A percentile compares a stretch with the other conserved stretches of the same genome.
Evolutionary conservation across 2,888 invertebrate species (phyloP).

Genomic region (Agriotes lineatus): DNA sequence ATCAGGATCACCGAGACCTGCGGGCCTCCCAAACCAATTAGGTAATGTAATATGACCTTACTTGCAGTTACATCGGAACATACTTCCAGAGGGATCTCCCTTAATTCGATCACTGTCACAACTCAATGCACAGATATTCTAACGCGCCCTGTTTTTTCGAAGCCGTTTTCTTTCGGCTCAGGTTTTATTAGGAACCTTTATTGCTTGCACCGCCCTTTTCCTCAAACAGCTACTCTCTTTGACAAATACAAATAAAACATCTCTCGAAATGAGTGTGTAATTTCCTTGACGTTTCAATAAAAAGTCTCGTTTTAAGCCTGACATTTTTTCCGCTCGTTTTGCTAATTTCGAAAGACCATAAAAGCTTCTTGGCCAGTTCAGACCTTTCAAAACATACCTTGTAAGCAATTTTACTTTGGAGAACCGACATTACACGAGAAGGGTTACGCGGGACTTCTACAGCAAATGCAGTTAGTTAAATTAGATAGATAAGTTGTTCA

Average conservation of each 20-base stretch:
- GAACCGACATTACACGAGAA: too few relatives aligned
- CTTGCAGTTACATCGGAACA: constrained; percentile 45
- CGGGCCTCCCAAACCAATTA: constrained; percentile 49
- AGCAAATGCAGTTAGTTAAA: too few relatives aligned
- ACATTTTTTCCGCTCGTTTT: neutral
- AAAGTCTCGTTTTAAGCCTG: neutral
- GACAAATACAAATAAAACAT: constrained; percentile 12
- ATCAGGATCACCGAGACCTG: constrained; percentile 46
- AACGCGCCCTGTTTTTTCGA: constrained; percentile 7
- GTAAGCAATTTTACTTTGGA: too few relatives aligned
- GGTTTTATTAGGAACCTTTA: neutral
- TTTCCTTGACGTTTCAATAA: neutral
- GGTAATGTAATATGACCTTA: constrained; percentile 50
- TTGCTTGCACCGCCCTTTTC: neutral
- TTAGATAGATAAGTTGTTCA: too few relatives aligned
- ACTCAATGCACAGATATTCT: constrained; percentile 35
- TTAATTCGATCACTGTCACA: constrained; percentile 50
- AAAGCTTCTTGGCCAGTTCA: too few relatives aligned
- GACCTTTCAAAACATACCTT: too few relatives aligned
- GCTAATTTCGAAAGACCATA: neutral
- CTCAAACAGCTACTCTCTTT: constrained; percentile 13
- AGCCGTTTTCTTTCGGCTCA: neutral
- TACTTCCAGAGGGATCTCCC: constrained; percentile 46
- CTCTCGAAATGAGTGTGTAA: neutral
- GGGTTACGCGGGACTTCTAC: too few relatives aligned